Conservation (phyloP, 2,113 vertebrate species). For the Lepisosteus oculatus region DNA sequence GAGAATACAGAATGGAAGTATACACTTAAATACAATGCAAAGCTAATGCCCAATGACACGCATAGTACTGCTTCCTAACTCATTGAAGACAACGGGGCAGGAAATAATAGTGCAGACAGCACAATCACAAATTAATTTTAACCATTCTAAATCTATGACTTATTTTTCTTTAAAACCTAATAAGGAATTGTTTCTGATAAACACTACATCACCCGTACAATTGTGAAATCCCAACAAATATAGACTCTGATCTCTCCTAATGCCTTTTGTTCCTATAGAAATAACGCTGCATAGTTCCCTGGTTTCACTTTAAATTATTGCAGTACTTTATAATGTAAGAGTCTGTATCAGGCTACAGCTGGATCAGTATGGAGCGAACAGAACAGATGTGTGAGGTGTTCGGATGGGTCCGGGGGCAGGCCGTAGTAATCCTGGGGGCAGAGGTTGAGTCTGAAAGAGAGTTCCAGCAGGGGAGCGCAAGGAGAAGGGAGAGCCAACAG, state of each 20-base stretch:
- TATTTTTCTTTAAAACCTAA: not conserved
- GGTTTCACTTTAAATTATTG: constrained; percentile 88
- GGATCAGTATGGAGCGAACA: constrained; percentile 93
- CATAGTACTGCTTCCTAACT: constrained; percentile 66
- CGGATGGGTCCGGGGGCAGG: constrained; percentile 91
- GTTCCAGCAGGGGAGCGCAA: constrained; percentile 76
- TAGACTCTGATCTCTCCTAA: constrained; percentile 40
- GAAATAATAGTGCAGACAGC: constrained; percentile 60
- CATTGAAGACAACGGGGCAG: constrained; percentile 67
- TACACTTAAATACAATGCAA: constrained; percentile 38
- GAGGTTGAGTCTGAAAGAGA: constrained; percentile 86
- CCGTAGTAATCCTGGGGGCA: constrained; percentile 82
- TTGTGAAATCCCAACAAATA: constrained; percentile 31
- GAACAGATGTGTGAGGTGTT: constrained; percentile 88
- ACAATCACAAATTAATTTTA: constrained; percentile 56
- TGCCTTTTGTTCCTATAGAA: constrained; percentile 37
- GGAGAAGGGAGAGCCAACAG: constrained; percentile 76
- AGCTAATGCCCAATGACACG: constrained; percentile 77
- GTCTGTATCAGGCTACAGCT: constrained; percentile 24
- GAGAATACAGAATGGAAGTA: constrained; percentile 62
- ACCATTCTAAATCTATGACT: constrained; percentile 13
- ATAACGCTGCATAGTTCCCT: constrained; percentile 93
- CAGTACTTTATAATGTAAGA: constrained; percentile 65
- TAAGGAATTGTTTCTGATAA: constrained; percentile 42
- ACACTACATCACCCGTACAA: constrained; percentile 30